A percentile compares a stretch with the other conserved stretches of the same genome.
phyloP scores from a whole-genome alignment of 2,797 vertebrate species.

The Podarcis lilfordi region DNA sequence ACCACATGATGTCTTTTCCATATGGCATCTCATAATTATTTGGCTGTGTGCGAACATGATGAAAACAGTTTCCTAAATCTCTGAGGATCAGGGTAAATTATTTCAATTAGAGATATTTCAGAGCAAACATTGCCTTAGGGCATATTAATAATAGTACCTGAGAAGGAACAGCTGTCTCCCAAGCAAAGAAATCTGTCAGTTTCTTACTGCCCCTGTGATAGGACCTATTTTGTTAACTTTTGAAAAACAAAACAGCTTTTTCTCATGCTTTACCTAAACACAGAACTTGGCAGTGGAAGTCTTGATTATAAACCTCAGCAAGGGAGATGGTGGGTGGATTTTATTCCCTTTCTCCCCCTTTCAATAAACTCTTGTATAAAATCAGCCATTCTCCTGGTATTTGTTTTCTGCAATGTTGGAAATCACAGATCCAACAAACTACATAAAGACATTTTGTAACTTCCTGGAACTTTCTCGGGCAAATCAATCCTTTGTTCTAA shows the following conservation, averaged over 20 bases:
- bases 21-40: constrained; percentile 87
- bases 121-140: constrained; percentile 86
- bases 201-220: constrained; percentile 77
- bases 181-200: constrained; percentile 82
- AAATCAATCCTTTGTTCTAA: constrained; percentile 69
- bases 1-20: constrained; percentile 87
- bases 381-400: constrained; percentile 90
- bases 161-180: constrained; percentile 95
- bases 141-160: constrained; percentile 95
- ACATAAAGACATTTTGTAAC: constrained; percentile 79
- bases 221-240: constrained; percentile 84
- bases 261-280: constrained; percentile 92
- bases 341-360: constrained; percentile 70
- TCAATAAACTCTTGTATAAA: constrained; percentile 88
- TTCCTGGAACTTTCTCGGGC: constrained; percentile 77
- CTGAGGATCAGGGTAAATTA: constrained; percentile 87
- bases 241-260: constrained; percentile 81
- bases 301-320: constrained; percentile 90
- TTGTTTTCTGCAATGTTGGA: constrained; percentile 82
- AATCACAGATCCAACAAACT: constrained; percentile 79
- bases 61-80: constrained; percentile 86
- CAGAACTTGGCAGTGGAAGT: constrained; percentile 88
- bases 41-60: constrained; percentile 85
- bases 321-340: constrained; percentile 88
- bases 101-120: constrained; percentile 90